Conservation (phyloP, 1,140 invertebrate genomes). For the Magallana gigas region DNA sequence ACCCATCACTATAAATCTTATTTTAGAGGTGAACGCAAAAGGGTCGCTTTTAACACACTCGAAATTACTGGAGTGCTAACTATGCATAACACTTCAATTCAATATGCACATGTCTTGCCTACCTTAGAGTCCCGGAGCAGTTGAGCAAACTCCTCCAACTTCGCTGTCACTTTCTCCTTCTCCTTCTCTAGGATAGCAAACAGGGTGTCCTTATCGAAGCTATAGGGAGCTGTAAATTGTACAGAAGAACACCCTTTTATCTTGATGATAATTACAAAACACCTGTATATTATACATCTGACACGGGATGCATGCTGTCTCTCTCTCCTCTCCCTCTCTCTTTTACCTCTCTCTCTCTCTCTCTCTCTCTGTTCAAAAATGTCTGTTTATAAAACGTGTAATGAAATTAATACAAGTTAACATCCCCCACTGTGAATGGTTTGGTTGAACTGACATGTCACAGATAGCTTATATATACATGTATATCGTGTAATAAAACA, state of each 20-base stretch:
- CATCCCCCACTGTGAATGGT: no score
- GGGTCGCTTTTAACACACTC: no score
- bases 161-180: constrained; percentile 46
- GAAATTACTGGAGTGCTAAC: no score
- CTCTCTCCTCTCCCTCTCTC: constrained; percentile 14
- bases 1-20: no score
- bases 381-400: background rate
- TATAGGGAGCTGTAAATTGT: constrained; percentile 43
- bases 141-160: constrained; percentile 42
- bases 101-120: background rate
- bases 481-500: no score
- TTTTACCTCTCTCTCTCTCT: constrained; percentile 14
- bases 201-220: constrained; percentile 49
- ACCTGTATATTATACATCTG: no score
- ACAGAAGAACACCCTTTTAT: background rate
- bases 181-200: constrained; percentile 48
- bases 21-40: no score
- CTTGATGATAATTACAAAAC: no score
- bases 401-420: no score
- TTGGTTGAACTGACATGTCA: no score
- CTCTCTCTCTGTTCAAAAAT: background rate
- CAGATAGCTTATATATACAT: no score
- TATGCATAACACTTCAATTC: no score
- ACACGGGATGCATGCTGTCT: background rate
- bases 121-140: constrained; percentile 38